Evolutionary conservation across 2,113 vertebrate genomes (phyloP).

Genomic region (Aspiorhynchus laticeps): DNA sequence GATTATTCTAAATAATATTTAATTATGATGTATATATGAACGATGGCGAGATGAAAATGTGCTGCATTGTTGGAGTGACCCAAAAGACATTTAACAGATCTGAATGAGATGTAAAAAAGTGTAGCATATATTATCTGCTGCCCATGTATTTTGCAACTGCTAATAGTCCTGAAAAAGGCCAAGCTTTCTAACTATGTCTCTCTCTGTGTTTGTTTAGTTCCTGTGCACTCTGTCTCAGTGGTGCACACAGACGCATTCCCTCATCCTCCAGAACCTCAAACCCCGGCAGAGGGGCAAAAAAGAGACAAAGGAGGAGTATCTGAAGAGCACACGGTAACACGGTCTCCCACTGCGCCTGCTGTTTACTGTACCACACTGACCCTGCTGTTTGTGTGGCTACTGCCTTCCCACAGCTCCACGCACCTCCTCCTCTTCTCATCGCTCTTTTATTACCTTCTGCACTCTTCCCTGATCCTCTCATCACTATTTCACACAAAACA

Average conservation of each 20-base stretch:
- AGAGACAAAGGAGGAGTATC: constrained; percentile 95
- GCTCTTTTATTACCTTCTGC: neutral
- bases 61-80: neutral
- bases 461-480: neutral
- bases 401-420: constrained; percentile 19
- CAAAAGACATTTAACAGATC: neutral
- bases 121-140: neutral
- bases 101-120: neutral
- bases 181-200: constrained; percentile 11
- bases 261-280: constrained; percentile 97
- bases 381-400: neutral
- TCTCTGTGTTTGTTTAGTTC: constrained; percentile 75
- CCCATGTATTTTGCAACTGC: neutral
- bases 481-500: constrained; percentile 23
- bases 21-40: neutral
- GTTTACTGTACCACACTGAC: neutral
- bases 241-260: constrained; percentile 98
- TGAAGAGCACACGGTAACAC: constrained; percentile 92
- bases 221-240: constrained; percentile 93
- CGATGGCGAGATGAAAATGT: neutral
- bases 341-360: neutral
- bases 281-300: constrained; percentile 95
- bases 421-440: neutral
- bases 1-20: neutral
- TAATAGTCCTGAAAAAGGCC: neutral